These are phyloP conservation scores for Dryobotodes eremita DNA, from an alignment of 2,888 invertebrate species.

Conservation along the genomic window DNA sequence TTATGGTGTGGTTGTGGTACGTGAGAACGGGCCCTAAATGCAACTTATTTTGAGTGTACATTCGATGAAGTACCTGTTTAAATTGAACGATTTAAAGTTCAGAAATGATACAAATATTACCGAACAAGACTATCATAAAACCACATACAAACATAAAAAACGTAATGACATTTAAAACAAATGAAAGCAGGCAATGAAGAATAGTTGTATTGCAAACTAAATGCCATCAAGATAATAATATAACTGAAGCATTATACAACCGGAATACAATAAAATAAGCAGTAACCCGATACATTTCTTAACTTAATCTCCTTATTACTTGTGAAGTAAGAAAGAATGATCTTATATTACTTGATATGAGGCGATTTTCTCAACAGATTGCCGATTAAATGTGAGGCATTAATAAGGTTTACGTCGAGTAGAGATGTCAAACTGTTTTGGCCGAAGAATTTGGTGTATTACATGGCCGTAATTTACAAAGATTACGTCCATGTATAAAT, in stretches of 20 bases:
- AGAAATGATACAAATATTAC: background rate
- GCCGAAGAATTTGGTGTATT: background rate
- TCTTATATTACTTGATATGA: constrained; percentile 11
- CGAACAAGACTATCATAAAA: background rate
- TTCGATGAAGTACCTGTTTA: no score
- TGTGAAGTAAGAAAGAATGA: constrained; percentile 11
- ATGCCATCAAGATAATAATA: constrained; percentile 51
- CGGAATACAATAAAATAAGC: constrained; percentile 46
- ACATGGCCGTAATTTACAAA: background rate
- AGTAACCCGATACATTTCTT: constrained; percentile 45
- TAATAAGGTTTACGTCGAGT: background rate
- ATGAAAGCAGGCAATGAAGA: constrained; percentile 36
- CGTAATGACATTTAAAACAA: constrained; percentile 36
- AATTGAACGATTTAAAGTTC: background rate
- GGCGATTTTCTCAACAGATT: constrained; percentile 21
- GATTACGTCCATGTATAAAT: no score
- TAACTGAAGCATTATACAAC: constrained; percentile 43
- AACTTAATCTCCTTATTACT: constrained; percentile 28
- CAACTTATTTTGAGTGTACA: background rate
- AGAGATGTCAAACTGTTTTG: background rate
- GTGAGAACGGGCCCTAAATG: no score
- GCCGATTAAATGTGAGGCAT: background rate
- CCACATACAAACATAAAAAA: background rate
- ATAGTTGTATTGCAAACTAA: constrained; percentile 27
- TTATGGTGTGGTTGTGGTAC: no score